These are phyloP conservation scores for Parthenolecanium corni DNA, from an alignment of 2,888 invertebrate species.

Conservation along the genomic window DNA sequence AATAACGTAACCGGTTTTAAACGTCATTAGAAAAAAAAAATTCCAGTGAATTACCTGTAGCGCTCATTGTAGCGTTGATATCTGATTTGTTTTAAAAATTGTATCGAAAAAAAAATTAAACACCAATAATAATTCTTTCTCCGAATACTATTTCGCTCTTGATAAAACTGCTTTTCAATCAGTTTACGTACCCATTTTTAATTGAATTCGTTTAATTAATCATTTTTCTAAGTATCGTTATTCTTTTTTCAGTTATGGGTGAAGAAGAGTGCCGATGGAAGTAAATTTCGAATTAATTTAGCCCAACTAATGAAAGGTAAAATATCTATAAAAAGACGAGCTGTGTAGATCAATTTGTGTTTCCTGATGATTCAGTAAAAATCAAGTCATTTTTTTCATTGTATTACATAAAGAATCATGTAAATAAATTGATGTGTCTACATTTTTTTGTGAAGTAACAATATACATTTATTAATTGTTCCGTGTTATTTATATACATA, in stretches of 20 bases:
- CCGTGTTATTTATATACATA: too few species aligned
- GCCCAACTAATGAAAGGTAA: constrained; percentile 77
- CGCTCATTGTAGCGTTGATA: not conserved
- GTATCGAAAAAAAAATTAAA: not conserved
- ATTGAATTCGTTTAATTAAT: constrained; percentile 1
- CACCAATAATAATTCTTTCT: not conserved
- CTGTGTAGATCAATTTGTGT: constrained; percentile 36
- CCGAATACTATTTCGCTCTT: not conserved
- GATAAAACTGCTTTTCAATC: not conserved
- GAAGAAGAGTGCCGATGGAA: constrained; percentile 64
- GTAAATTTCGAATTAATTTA: constrained; percentile 71
- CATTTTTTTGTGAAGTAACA: too few species aligned
- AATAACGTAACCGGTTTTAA: too few species aligned
- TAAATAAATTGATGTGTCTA: too few species aligned
- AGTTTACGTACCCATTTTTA: not conserved
- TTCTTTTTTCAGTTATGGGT: constrained; percentile 69
- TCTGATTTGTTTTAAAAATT: not conserved
- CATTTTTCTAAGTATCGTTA: constrained; percentile 30
- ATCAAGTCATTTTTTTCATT: too few species aligned
- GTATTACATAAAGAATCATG: too few species aligned
- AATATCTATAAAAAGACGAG: constrained; percentile 73
- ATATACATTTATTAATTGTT: too few species aligned
- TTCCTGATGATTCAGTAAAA: not conserved
- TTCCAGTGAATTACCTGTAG: too few species aligned
- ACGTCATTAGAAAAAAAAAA: too few species aligned